Conservation (phyloP, 2,797 vertebrate genomes). For the Neoniphon sammara region DNA sequence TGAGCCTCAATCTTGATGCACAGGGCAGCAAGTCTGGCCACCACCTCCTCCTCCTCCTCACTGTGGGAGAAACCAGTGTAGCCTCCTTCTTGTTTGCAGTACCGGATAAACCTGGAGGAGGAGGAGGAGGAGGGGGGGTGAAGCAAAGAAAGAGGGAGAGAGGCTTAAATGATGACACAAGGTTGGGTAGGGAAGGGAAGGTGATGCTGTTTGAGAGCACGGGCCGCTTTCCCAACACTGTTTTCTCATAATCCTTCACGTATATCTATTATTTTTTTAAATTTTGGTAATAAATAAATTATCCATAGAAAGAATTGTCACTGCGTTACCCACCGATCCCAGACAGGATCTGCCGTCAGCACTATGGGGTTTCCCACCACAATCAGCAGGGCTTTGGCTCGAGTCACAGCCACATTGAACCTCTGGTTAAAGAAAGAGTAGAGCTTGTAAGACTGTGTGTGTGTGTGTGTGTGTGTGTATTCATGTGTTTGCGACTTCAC, state of each 20-base stretch:
- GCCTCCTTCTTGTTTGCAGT: conserved; percentile 73
- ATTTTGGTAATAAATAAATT: too few relatives aligned
- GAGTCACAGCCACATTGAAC: conserved; percentile 94
- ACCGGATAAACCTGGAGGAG: conserved; percentile 78
- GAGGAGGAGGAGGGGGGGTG: background rate
- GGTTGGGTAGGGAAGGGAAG: too few relatives aligned
- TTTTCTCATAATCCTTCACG: too few relatives aligned
- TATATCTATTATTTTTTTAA: too few relatives aligned
- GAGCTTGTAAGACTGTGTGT: background rate
- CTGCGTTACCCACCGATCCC: conserved; percentile 81
- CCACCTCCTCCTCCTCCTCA: conserved; percentile 43
- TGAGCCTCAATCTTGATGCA: background rate
- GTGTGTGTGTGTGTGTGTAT: background rate
- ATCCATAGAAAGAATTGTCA: background rate
- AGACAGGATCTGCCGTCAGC: conserved; percentile 84
- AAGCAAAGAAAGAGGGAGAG: background rate
- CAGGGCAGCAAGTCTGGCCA: conserved; percentile 20
- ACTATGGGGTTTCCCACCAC: conserved; percentile 91
- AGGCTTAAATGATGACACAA: background rate
- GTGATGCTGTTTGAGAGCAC: background rate
- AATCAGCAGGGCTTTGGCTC: conserved; percentile 92
- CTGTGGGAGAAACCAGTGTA: conserved; percentile 45
- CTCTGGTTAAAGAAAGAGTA: conserved; percentile 77
- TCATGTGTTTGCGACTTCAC: rapidly evolving
- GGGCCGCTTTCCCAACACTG: too few relatives aligned